A percentile compares a stretch with the other conserved stretches of the same genome.
These are phyloP conservation scores for Cerceris ruficornis DNA, from an alignment of 2,888 invertebrate genomes.

Conservation along the genomic window DNA sequence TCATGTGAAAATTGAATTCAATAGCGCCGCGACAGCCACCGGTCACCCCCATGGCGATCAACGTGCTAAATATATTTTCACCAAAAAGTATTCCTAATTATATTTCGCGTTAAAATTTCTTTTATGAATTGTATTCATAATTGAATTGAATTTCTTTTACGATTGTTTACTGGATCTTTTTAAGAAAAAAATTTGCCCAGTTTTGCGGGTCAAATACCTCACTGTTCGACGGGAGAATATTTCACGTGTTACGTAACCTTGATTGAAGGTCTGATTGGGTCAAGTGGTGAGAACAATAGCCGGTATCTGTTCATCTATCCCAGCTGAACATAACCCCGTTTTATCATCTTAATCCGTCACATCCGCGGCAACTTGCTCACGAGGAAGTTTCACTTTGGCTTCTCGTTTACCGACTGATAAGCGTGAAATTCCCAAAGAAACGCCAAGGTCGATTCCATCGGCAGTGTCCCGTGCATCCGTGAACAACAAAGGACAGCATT, in stretches of 20 bases:
- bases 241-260: conserved; percentile 74
- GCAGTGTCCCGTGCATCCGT: no score
- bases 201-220: background rate
- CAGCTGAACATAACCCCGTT: conserved; percentile 70
- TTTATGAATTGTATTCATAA: no score
- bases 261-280: conserved; percentile 76
- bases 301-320: conserved; percentile 61
- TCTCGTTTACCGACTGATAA: conserved; percentile 36
- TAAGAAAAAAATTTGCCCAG: no score
- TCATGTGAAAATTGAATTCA: no score
- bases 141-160: no score
- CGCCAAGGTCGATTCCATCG: conserved; percentile 44
- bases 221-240: conserved; percentile 51
- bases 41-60: no score
- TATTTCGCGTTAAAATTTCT: no score
- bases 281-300: conserved; percentile 79
- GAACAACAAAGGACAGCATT: background rate
- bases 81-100: no score
- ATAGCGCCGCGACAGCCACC: no score
- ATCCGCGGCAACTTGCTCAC: conserved; percentile 69
- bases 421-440: conserved; percentile 33
- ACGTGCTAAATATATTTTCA: no score
- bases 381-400: conserved; percentile 57
- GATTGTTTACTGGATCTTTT: no score
- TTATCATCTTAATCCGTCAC: conserved; percentile 72